A percentile compares a stretch with the other conserved stretches of the same genome.
Conservation (phyloP, 2,797 vertebrate species). For the Pampus argenteus region DNA sequence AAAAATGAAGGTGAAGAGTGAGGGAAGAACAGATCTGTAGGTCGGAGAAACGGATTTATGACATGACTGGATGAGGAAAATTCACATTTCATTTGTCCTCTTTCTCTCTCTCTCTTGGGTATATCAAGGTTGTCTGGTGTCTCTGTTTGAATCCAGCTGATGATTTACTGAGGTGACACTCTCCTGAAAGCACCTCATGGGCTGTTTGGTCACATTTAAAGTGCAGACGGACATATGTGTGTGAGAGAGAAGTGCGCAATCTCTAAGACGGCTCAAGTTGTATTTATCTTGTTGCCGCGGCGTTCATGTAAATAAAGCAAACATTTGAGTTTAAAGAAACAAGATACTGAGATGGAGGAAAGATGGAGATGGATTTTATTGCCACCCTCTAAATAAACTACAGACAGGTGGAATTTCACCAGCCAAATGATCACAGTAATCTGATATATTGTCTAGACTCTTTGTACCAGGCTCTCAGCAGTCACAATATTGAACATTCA, state of each 20-base stretch:
- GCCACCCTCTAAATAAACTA: conserved; percentile 7
- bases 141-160: background rate
- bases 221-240: background rate
- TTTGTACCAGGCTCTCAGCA: too few species aligned
- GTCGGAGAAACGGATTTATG: conserved; percentile 28
- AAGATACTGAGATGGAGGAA: conserved; percentile 37
- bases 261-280: conserved; percentile 18
- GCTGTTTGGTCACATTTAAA: conserved; percentile 1
- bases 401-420: conserved; percentile 4
- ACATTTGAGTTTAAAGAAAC: too few species aligned
- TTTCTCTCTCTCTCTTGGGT: background rate
- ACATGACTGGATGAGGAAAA: background rate
- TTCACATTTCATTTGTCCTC: background rate
- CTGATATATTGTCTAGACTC: too few species aligned
- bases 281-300: too few species aligned
- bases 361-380: conserved; percentile 13
- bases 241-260: background rate
- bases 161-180: conserved; percentile 5
- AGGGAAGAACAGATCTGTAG: conserved; percentile 3
- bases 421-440: too few species aligned
- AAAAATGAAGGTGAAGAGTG: background rate
- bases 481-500: too few species aligned
- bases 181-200: background rate
- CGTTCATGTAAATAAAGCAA: too few species aligned
- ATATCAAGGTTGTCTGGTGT: conserved; percentile 2